phyloP scores from a whole-genome alignment of 92 coral and sea anemone genomes.

The Heteractis magnifica region DNA sequence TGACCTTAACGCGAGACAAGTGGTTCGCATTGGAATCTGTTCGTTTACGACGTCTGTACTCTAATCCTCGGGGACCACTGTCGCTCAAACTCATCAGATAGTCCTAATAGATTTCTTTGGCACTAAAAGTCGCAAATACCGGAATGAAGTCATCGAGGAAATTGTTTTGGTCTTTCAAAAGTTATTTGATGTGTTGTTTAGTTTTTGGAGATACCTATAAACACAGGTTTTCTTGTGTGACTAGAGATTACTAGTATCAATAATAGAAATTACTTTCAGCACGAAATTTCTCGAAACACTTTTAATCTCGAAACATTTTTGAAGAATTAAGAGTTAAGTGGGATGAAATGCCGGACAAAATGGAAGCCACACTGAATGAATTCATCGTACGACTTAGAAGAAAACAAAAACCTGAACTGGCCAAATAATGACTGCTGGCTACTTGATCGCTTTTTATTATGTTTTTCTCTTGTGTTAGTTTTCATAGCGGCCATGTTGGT shows the following conservation, averaged over 20 bases:
- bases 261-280: too few species aligned
- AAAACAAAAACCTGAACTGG: too few species aligned
- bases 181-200: not conserved
- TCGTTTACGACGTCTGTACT: not conserved
- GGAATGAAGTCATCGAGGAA: not conserved
- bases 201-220: not conserved
- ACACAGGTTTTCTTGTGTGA: not conserved
- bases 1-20: conserved; percentile 17
- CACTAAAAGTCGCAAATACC: not conserved
- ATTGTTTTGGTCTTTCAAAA: not conserved
- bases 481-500: too few species aligned
- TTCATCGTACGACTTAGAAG: too few species aligned
- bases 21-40: not conserved
- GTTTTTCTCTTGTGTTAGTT: too few species aligned
- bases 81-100: not conserved
- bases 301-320: too few species aligned
- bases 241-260: not conserved
- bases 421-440: too few species aligned
- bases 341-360: too few species aligned
- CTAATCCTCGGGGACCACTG: not conserved
- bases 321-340: too few species aligned
- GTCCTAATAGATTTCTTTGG: not conserved
- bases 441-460: too few species aligned
- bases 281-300: too few species aligned
- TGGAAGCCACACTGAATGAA: too few species aligned